A percentile compares a stretch with the other conserved stretches of the same genome.
Evolutionary conservation across 2,888 invertebrate genomes (phyloP).

Genomic region (Incurvaria masculella): DNA sequence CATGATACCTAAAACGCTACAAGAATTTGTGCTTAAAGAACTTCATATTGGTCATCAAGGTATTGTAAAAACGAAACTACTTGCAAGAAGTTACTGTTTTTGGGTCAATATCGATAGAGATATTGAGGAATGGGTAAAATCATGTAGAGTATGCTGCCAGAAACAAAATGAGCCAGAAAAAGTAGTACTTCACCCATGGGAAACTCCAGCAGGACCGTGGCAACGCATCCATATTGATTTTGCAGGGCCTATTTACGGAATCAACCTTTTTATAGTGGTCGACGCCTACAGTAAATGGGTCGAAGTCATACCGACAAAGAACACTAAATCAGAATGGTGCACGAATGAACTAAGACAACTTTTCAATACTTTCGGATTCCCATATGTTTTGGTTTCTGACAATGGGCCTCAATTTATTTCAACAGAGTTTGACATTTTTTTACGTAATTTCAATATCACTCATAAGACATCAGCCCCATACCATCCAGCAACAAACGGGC

Average conservation of each 20-base stretch:
- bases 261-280: too few relatives aligned
- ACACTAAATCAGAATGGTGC: too few relatives aligned
- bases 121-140: slow-evolving; percentile 13
- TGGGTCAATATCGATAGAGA: slow-evolving; percentile 20
- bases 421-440: too few relatives aligned
- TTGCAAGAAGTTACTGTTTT: slow-evolving; percentile 14
- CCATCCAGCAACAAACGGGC: too few relatives aligned
- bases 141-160: slow-evolving; percentile 10
- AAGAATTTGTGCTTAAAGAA: slow-evolving; percentile 8
- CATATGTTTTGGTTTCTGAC: too few relatives aligned
- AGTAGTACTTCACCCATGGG: slow-evolving; percentile 13
- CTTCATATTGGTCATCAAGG: slow-evolving; percentile 16
- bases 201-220: slow-evolving; percentile 16
- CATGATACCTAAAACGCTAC: slow-evolving; percentile 5
- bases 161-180: slow-evolving; percentile 10
- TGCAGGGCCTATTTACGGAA: slow-evolving; percentile 17
- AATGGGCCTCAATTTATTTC: too few relatives aligned
- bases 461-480: too few relatives aligned
- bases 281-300: too few relatives aligned
- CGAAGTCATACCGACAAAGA: too few relatives aligned
- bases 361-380: too few relatives aligned
- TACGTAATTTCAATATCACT: too few relatives aligned
- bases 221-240: slow-evolving; percentile 22
- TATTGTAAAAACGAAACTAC: slow-evolving; percentile 20
- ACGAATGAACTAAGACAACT: too few relatives aligned